A percentile compares a stretch with the other conserved stretches of the same genome.
phyloP scores from a whole-genome alignment of 1,140 invertebrate species.

The Idris sp. region DNA sequence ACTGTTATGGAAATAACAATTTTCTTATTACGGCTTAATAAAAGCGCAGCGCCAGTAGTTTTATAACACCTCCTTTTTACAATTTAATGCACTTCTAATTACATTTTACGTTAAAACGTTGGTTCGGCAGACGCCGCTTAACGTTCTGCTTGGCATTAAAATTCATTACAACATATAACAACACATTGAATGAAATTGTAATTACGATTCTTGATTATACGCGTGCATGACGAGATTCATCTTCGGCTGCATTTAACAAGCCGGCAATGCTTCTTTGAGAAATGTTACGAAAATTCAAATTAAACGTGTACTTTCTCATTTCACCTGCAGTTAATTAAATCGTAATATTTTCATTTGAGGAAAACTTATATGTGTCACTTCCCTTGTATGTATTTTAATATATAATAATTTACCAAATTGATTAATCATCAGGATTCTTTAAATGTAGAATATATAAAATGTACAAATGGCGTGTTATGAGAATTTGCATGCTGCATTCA shows the following conservation, averaged over 20 bases:
- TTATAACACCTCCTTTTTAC: slow-evolving; percentile 42
- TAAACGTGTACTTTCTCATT: too few species aligned
- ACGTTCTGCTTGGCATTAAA: slow-evolving; percentile 36
- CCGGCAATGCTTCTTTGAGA: not conserved
- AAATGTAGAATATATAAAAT: too few species aligned
- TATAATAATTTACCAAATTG: too few species aligned
- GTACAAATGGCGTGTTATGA: slow-evolving; percentile 16
- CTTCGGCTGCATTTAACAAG: slow-evolving; percentile 22
- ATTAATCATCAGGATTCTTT: too few species aligned
- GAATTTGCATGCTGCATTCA: slow-evolving; percentile 44
- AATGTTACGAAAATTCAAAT: too few species aligned
- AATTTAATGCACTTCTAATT: slow-evolving; percentile 47
- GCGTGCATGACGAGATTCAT: slow-evolving; percentile 23
- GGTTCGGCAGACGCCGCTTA: slow-evolving; percentile 16
- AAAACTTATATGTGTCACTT: too few species aligned
- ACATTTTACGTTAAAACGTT: slow-evolving; percentile 32
- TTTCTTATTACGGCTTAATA: slow-evolving; percentile 37
- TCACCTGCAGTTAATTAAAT: too few species aligned
- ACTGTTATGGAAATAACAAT: slow-evolving; percentile 29
- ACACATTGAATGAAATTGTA: slow-evolving; percentile 35
- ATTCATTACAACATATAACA: slow-evolving; percentile 36
- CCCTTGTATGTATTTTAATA: too few species aligned
- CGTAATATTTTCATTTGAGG: too few species aligned
- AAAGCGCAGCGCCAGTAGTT: slow-evolving; percentile 23
- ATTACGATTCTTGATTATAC: slow-evolving; percentile 33